phyloP scores from a whole-genome alignment of 53 echinoderm and acorn worm genomes.

The Henricia sp. region DNA sequence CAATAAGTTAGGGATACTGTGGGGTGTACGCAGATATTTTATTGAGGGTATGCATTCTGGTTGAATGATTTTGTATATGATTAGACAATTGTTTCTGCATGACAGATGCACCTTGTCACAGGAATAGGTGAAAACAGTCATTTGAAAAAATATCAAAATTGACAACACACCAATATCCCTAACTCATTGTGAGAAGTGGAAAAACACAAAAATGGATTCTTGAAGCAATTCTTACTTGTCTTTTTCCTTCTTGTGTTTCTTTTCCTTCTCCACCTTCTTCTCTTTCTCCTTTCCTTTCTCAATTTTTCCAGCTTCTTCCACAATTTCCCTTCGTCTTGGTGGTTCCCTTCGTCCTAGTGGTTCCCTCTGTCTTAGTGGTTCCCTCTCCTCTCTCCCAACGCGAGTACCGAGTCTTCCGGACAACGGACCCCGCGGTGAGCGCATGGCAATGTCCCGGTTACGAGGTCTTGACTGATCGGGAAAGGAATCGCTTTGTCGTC shows the following conservation, averaged over 20 bases:
- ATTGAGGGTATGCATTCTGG: no score
- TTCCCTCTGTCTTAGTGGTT: no score
- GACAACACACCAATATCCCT: no score
- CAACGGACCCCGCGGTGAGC: slow-evolving; percentile 10
- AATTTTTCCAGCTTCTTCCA: slow-evolving; percentile 11
- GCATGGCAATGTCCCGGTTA: background rate
- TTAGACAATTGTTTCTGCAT: no score
- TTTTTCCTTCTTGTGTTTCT: slow-evolving; percentile 63
- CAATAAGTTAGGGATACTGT: no score
- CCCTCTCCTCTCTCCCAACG: slow-evolving; percentile 25
- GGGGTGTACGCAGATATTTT: no score
- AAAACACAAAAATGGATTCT: background rate
- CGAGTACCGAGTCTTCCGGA: background rate
- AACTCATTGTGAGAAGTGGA: background rate
- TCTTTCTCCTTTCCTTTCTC: slow-evolving; percentile 51
- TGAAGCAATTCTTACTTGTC: slow-evolving; percentile 30
- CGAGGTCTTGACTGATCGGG: background rate
- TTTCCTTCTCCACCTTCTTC: slow-evolving; percentile 46
- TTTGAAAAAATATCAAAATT: no score
- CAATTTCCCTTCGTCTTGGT: slow-evolving; percentile 19
- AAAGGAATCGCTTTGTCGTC: background rate
- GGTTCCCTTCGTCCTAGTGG: slow-evolving; percentile 11
- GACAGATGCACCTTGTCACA: no score
- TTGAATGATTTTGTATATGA: no score
- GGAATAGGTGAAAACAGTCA: no score